phyloP scores from a whole-genome alignment of 2,888 invertebrate species.

The Nebria brevicollis region DNA sequence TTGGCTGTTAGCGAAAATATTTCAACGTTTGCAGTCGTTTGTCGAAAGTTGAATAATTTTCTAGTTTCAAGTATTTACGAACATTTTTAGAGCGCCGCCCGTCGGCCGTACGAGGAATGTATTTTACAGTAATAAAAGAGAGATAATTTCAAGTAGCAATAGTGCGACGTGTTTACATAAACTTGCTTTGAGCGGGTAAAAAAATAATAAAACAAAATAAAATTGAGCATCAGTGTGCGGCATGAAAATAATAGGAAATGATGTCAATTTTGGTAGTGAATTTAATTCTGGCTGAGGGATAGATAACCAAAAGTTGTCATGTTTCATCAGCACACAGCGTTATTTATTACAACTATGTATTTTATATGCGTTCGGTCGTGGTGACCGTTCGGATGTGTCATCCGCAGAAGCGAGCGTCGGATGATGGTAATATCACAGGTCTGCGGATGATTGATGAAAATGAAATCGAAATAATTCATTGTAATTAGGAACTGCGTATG shows the following conservation, averaged over 20 bases:
- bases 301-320: constrained; percentile 21
- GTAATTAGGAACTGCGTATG: constrained; percentile 27
- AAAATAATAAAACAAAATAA: too few relatives aligned
- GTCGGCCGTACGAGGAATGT: too few relatives aligned
- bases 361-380: not conserved
- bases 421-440: not conserved
- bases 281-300: not conserved
- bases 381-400: constrained; percentile 17
- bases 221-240: too few relatives aligned
- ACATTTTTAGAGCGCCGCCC: too few relatives aligned
- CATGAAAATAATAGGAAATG: not conserved
- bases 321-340: constrained; percentile 13
- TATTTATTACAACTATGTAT: not conserved
- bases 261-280: not conserved
- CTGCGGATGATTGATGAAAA: constrained; percentile 37
- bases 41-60: too few relatives aligned
- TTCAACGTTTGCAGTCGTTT: too few relatives aligned
- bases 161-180: too few relatives aligned
- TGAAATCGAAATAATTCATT: constrained; percentile 37
- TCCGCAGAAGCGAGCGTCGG: constrained; percentile 4
- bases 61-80: too few relatives aligned
- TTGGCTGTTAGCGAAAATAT: too few relatives aligned
- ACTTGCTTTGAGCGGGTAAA: too few relatives aligned
- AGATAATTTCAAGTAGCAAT: too few relatives aligned
- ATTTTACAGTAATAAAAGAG: too few relatives aligned